phyloP scores from a whole-genome alignment of 2,888 invertebrate genomes.

The Flabesymbios commensalis region DNA sequence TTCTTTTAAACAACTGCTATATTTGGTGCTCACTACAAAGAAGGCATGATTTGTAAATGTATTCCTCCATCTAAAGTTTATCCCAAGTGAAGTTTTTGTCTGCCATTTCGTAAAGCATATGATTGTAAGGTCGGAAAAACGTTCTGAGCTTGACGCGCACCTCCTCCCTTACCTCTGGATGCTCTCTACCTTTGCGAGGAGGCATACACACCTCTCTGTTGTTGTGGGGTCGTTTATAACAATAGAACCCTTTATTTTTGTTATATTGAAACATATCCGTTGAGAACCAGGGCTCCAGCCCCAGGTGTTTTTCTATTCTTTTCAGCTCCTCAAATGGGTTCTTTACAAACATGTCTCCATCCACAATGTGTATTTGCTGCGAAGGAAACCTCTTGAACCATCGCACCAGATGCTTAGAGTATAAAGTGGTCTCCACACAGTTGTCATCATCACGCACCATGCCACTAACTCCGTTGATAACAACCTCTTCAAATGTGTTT shows the following conservation, averaged over 20 bases:
- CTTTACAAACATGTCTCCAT: constrained; percentile 63
- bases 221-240: constrained; percentile 66
- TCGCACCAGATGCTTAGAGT: constrained; percentile 74
- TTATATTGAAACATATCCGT: constrained; percentile 92
- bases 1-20: no score
- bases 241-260: constrained; percentile 94
- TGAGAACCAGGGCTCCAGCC: constrained; percentile 45
- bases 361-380: constrained; percentile 90
- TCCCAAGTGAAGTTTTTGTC: constrained; percentile 88
- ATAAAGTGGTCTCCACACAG: constrained; percentile 45
- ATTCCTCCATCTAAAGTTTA: no score
- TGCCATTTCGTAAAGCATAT: constrained; percentile 72
- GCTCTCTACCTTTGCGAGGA: constrained; percentile 83
- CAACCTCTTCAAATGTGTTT: no score
- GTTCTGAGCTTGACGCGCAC: constrained; percentile 54
- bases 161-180: constrained; percentile 82
- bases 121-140: constrained; percentile 49
- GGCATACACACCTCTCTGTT: constrained; percentile 82
- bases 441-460: constrained; percentile 9
- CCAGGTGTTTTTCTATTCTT: constrained; percentile 53
- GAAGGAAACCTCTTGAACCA: constrained; percentile 93
- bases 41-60: no score
- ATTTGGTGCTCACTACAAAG: no score
- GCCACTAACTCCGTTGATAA: no score
- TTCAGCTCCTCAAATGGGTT: constrained; percentile 51